Evolutionary conservation across 2,888 invertebrate genomes (phyloP), one percentile per base, ranked within the genome.

Genomic region (Andricus curvator): DNA sequence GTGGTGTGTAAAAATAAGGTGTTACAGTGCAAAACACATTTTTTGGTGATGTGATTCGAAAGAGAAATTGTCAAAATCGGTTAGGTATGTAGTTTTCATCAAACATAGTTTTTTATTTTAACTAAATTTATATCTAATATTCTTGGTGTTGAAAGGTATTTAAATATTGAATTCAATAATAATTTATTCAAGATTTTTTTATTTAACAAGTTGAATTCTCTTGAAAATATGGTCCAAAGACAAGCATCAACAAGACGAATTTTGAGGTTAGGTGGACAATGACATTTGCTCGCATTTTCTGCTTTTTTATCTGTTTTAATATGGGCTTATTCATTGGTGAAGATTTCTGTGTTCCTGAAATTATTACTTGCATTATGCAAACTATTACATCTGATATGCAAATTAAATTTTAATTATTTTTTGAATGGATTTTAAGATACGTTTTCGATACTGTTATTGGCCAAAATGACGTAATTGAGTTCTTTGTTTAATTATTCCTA

Each of bases 261-360:
- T 29, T 64, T 64, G 64, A 64, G 64, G 64, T 64, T 64, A 64
- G 22, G 22, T n/a, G 60, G 29, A 64, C 29, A 64, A 17, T 29
- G 29, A 17, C 17, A 64, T 17, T 29, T 25, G 44, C 8, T 44
- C 44, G 17, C 15, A 29, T 64, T 29, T 29, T 64, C 15, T 29
- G 25, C 11, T 56, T 62, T 15, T 62, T 25, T 25, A 62, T 62
- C 22, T 29, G 29, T 25, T 64, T 64, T 25, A 29, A 64, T 64
- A 37, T 8, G 8, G 37, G 6, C 4, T 64, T n/a, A 56, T 11
- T n/a, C 4, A 25, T 25, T 22, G 4, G 2, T 64, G 9, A 4
- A 1, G 2, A 11, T 22, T 60, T 0, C 22, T 22, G 22, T 22
- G 22, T 60, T 60, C 13, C 64, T 29, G 22, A 64, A 64, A 25